A percentile compares a stretch with the other conserved stretches of the same genome.
Conservation (phyloP, 2,888 invertebrate genomes). For the Macrophya alboannulata region DNA sequence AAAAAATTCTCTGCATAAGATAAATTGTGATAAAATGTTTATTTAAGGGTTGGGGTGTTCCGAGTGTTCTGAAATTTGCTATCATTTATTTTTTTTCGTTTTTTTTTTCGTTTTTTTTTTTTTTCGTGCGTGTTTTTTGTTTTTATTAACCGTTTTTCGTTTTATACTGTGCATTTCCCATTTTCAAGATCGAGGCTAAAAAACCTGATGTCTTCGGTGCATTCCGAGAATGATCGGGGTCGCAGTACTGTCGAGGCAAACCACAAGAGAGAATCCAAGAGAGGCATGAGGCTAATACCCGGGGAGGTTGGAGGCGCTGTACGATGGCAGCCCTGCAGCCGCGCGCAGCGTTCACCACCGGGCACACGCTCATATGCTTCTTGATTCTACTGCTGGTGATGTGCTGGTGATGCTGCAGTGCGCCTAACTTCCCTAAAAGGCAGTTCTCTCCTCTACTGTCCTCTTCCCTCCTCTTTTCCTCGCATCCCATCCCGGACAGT, state of each 20-base stretch:
- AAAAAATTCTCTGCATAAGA: not conserved
- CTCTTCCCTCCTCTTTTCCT: conserved; percentile 47
- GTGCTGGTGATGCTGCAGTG: conserved; percentile 60
- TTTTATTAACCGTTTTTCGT: not conserved
- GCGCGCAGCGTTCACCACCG: conserved; percentile 58
- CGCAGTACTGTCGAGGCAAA: conserved; percentile 73
- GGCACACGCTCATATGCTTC: conserved; percentile 34
- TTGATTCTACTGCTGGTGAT: not conserved
- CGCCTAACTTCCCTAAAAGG: conserved; percentile 77
- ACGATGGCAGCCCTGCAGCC: conserved; percentile 11
- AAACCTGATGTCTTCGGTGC: conserved; percentile 71
- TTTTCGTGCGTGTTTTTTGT: not conserved
- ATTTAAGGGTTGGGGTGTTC: too few relatives aligned
- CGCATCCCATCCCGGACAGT: conserved; percentile 45
- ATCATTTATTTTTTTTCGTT: conserved; percentile 26
- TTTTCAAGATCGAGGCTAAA: conserved; percentile 72
- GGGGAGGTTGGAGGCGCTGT: conserved; percentile 60
- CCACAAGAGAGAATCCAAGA: conserved; percentile 60
- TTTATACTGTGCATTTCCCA: conserved; percentile 67
- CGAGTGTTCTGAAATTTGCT: too few relatives aligned
- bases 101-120: not conserved
- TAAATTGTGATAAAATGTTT: not conserved
- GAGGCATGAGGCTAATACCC: conserved; percentile 61
- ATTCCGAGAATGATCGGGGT: conserved; percentile 76
- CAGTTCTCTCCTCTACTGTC: conserved; percentile 65